Evolutionary conservation across 2,797 vertebrate genomes (phyloP).

Genomic region (Cetoscarus ocellatus): DNA sequence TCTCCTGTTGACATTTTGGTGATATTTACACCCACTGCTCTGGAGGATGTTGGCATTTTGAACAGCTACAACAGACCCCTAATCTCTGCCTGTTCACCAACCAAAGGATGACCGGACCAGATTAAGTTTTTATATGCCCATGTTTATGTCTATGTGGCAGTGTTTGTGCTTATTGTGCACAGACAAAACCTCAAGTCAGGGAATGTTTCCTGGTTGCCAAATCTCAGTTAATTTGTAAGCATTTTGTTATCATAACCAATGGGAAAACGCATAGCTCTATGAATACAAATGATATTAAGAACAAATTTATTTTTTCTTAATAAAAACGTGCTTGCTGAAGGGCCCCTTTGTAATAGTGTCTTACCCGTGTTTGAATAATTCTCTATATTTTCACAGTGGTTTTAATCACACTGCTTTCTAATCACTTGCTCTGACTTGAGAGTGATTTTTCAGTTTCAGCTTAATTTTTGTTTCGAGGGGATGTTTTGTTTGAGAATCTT

Average conservation of each 20-base stretch:
- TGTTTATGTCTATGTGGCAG: conserved; percentile 19
- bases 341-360: conserved; percentile 23
- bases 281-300: conserved; percentile 6
- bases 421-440: conserved; percentile 18
- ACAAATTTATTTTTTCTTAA: neutral
- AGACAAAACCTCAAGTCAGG: neutral
- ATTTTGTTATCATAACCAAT: neutral
- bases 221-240: conserved; percentile 4
- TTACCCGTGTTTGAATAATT: conserved; percentile 18
- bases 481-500: conserved; percentile 10
- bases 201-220: neutral
- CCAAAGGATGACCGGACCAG: conserved; percentile 65
- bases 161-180: conserved; percentile 23
- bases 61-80: conserved; percentile 79
- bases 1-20: conserved; percentile 85
- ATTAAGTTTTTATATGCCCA: conserved; percentile 14
- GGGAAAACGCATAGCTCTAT: neutral
- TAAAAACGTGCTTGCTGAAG: conserved; percentile 9
- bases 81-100: conserved; percentile 80
- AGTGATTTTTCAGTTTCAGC: conserved; percentile 18
- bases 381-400: conserved; percentile 16
- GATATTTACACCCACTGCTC: conserved; percentile 82
- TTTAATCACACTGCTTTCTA: conserved; percentile 26
- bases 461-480: conserved; percentile 18
- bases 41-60: conserved; percentile 85